Conservation (phyloP, 2,797 vertebrate genomes). For the Arnoldichthys spilopterus region DNA sequence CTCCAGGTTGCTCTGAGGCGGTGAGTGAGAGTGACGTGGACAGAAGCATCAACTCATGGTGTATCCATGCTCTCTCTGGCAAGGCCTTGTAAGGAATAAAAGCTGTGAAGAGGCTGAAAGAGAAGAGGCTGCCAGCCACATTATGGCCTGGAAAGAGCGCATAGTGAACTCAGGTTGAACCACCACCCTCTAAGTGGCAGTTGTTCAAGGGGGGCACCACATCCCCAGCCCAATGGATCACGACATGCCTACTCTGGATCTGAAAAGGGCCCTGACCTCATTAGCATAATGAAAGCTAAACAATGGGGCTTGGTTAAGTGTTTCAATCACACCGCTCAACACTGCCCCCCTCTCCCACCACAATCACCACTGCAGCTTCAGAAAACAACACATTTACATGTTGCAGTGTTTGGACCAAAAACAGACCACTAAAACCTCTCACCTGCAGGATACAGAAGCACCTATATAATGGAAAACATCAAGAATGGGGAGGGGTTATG, state of each 20-base stretch:
- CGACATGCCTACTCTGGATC: constrained; percentile 61
- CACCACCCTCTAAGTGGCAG: constrained; percentile 12
- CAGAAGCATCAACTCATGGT: constrained; percentile 47
- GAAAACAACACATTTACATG: constrained; percentile 5
- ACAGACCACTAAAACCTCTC: not conserved
- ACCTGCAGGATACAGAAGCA: not conserved
- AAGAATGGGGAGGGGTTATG: not conserved
- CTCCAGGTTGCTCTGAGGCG: constrained; percentile 36
- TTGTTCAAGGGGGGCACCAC: not conserved
- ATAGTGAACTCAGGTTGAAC: constrained; percentile 22
- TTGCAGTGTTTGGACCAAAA: not conserved
- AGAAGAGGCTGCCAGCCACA: constrained; percentile 50
- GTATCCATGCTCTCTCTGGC: constrained; percentile 36
- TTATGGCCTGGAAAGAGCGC: constrained; percentile 40
- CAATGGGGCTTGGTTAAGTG: constrained; percentile 20
- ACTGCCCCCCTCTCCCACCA: not conserved
- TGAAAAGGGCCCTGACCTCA: constrained; percentile 59
- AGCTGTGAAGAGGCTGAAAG: constrained; percentile 42
- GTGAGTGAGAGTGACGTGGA: constrained; percentile 45
- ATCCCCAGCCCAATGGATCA: constrained; percentile 48
- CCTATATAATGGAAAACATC: not conserved
- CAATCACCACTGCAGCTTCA: not conserved
- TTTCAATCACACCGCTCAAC: constrained; percentile 10
- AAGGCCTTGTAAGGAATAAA: constrained; percentile 62
- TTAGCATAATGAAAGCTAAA: constrained; percentile 31